phyloP scores from a whole-genome alignment of 2,113 vertebrate species.

The Ploceus nigricollis region DNA sequence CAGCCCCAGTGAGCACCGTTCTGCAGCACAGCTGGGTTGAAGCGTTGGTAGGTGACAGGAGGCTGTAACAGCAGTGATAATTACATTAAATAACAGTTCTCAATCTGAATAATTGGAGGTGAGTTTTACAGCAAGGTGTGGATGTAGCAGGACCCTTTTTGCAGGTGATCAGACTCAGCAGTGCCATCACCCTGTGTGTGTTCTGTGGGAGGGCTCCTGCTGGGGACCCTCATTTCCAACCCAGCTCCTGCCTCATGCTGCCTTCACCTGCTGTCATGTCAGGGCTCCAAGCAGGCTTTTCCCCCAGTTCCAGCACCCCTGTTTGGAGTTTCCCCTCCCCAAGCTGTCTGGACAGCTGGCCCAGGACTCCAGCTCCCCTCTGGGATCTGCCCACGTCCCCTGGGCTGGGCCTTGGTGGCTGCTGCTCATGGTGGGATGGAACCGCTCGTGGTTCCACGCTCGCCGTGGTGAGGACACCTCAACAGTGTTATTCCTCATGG shows the following conservation, averaged over 20 bases:
- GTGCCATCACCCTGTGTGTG: background rate
- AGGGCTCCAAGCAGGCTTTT: background rate
- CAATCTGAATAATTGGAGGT: too few species aligned
- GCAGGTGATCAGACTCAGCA: background rate
- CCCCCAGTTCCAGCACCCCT: background rate
- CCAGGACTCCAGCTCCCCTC: background rate
- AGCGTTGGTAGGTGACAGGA: background rate
- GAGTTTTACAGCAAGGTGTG: background rate
- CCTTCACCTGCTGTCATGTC: fast-evolving
- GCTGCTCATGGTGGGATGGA: fast-evolving
- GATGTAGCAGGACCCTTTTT: background rate
- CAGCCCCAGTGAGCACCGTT: fast-evolving
- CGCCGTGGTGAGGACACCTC: background rate
- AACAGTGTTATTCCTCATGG: fast-evolving
- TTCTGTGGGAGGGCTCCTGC: fast-evolving
- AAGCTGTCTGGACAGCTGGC: too few species aligned
- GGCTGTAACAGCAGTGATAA: background rate
- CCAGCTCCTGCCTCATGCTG: background rate
- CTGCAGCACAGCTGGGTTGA: background rate
- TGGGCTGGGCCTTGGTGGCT: background rate
- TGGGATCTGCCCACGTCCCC: fast-evolving
- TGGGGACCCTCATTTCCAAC: background rate
- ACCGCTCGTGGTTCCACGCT: fast-evolving
- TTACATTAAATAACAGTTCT: background rate
- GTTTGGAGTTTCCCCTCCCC: background rate